Evolutionary conservation across 2,797 vertebrate species (phyloP).

Genomic region (Gymnocypris eckloni): DNA sequence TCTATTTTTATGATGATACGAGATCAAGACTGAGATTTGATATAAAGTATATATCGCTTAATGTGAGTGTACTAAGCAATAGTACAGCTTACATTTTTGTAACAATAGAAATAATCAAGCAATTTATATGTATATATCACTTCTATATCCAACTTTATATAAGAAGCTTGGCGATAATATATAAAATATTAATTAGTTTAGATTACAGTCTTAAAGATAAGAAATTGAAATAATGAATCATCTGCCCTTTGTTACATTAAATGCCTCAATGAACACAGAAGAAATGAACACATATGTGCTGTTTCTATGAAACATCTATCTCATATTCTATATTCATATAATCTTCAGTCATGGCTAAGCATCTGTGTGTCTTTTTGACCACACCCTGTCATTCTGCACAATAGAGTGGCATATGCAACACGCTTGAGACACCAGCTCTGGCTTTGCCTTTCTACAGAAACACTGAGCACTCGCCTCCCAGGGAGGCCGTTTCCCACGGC

Average conservation of each 20-base stretch:
- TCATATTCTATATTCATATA: neutral
- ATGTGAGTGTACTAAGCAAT: neutral
- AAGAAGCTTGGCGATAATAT: neutral
- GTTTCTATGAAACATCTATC: neutral
- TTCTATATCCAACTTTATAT: neutral
- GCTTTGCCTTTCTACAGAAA: constrained; percentile 64
- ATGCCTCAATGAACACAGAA: neutral
- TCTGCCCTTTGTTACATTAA: neutral
- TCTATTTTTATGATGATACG: neutral
- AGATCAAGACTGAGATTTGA: neutral
- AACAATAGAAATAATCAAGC: neutral
- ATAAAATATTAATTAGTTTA: neutral
- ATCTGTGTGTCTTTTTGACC: constrained; percentile 57
- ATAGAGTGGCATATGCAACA: constrained; percentile 62
- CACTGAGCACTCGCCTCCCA: constrained; percentile 71
- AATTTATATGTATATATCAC: neutral
- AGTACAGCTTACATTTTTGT: neutral
- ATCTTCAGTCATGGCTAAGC: neutral
- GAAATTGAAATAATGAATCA: no score
- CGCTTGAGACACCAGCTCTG: constrained; percentile 64
- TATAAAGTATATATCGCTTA: neutral
- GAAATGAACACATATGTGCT: neutral
- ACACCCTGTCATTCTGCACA: constrained; percentile 69
- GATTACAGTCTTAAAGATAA: neutral
- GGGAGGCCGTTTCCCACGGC: constrained; percentile 78